Evolutionary conservation across 1,140 invertebrate genomes (phyloP).

Genomic region (Belonocnema kinseyi): DNA sequence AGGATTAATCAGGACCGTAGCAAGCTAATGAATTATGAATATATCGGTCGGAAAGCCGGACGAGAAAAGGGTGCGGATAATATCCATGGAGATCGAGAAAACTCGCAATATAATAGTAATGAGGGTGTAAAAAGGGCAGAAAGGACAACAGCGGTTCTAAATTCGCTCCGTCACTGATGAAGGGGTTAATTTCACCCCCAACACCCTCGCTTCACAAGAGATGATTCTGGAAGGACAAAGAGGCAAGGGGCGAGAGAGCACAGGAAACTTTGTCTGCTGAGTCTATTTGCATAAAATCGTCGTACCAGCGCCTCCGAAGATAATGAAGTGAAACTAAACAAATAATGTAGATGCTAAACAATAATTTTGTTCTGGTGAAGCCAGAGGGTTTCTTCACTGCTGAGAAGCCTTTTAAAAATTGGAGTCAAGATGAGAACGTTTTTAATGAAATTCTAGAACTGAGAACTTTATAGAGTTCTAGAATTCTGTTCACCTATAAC

Average conservation of each 20-base stretch:
- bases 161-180: conserved; percentile 35
- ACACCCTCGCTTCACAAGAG: background rate
- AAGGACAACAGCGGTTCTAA: conserved; percentile 45
- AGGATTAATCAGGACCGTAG: conserved; percentile 68
- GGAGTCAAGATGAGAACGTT: too few relatives aligned
- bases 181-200: background rate
- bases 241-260: conserved; percentile 30
- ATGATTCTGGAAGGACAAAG: conserved; percentile 1
- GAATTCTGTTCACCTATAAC: too few relatives aligned
- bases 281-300: conserved; percentile 73
- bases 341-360: conserved; percentile 73
- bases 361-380: conserved; percentile 66
- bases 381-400: background rate
- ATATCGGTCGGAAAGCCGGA: conserved; percentile 43
- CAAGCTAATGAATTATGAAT: conserved; percentile 71
- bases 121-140: conserved; percentile 32
- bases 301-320: conserved; percentile 67
- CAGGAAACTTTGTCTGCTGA: conserved; percentile 45
- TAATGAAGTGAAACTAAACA: conserved; percentile 74
- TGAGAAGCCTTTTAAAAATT: background rate
- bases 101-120: conserved; percentile 36
- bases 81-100: conserved; percentile 41
- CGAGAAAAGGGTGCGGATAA: conserved; percentile 37
- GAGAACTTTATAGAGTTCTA: too few relatives aligned
- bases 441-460: too few relatives aligned